Base-by-base conservation (phyloP, 2,888 invertebrate species). In the Corythucha ciliata region DNA sequence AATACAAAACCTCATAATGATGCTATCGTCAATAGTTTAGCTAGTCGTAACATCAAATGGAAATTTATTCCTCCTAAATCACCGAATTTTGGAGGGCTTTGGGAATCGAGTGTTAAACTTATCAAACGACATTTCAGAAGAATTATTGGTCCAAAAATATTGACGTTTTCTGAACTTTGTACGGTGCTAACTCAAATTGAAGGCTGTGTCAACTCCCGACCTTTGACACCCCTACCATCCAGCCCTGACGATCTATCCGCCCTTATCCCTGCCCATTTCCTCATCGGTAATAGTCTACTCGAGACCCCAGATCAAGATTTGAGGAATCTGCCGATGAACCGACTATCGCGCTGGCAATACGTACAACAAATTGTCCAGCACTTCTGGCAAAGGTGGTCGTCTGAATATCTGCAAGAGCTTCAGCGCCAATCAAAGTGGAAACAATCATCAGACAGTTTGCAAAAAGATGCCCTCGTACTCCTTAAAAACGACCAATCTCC, bases 141-240 rank as follows among this genome's bases (percentile, higher is more conserved):
- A n/a, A n/a, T n/a, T n/a, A n/a, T n/a, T n/a, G n/a, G n/a, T n/a
- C n/a, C n/a, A n/a, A n/a, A n/a, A n/a, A n/a, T n/a, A n/a, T n/a
- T n/a, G n/a, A n/a, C n/a, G n/a, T n/a, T n/a, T n/a, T n/a, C n/a
- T n/a, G n/a, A n/a, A n/a, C n/a, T n/a, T n/a, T n/a, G n/a, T n/a
- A n/a, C n/a, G n/a, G n/a, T n/a, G n/a, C n/a, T 52, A 21, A 47
- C 46, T 48, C 42, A 45, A 32, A 34, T 50, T 7, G 50, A 50
- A 24, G 46, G 44, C 8, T 50, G 50, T 18, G 18, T 52, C 18
- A 52, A 52, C 47, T 52, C 52, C n/a, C 45, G 52, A 8, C 52
- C 52, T 18, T 14, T 52, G 5, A 29, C 24, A 22, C 42, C 49
- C 20, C 8, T 25, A 10, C 47, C 52, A 4, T 47, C 52, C 16